Percentiles rank a stretch among this genome's conserved stretches.
Evolutionary conservation across 2,888 invertebrate genomes (phyloP).

Genomic region (Eupithecia insigniata): DNA sequence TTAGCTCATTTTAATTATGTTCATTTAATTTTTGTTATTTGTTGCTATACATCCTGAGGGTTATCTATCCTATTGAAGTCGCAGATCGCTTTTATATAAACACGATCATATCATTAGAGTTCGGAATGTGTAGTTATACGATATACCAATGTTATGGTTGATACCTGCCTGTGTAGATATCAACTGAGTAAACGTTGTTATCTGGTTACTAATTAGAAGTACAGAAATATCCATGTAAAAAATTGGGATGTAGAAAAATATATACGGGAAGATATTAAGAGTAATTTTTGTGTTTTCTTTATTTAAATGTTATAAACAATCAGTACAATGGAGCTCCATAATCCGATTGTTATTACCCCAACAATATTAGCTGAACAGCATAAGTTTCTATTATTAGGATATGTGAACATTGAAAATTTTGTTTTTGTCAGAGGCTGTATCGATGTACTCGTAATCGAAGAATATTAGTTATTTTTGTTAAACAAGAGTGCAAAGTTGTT

Average conservation of each 20-base stretch:
- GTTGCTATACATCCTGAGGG: too few relatives aligned
- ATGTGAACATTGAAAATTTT: neutral
- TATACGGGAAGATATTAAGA: neutral
- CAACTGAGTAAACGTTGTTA: neutral
- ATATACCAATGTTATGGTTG: neutral
- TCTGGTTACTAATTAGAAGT: neutral
- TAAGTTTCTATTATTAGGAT: neutral
- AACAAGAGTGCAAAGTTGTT: too few relatives aligned
- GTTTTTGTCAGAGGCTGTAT: neutral
- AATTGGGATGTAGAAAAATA: neutral
- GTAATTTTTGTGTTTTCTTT: neutral
- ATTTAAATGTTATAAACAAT: neutral
- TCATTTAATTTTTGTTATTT: too few relatives aligned
- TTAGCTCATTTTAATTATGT: too few relatives aligned
- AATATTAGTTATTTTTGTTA: too few relatives aligned
- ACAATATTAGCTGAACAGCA: neutral
- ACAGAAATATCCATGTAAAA: neutral
- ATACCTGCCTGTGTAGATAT: neutral
- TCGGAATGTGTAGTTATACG: slow-evolving; percentile 7
- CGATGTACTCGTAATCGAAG: neutral
- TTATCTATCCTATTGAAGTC: neutral
- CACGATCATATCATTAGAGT: slow-evolving; percentile 13
- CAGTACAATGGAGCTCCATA: too few relatives aligned
- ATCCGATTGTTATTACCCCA: too few relatives aligned
- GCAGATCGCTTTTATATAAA: slow-evolving; percentile 2